These are phyloP conservation scores for Stegostoma tigrinum DNA, from an alignment of 2,113 vertebrate species.

Conservation along the genomic window DNA sequence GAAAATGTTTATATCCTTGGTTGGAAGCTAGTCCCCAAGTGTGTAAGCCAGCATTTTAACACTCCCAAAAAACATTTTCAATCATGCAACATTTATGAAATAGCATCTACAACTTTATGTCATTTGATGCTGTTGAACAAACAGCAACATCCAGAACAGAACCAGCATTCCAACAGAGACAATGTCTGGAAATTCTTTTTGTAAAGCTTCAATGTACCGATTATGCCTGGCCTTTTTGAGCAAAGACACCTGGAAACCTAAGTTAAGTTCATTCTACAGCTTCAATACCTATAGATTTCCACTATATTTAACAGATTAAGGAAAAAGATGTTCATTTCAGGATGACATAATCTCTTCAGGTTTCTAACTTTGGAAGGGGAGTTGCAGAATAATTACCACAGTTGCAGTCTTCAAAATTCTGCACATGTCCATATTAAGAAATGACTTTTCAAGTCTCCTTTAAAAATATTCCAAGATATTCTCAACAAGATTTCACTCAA, in stretches of 20 bases:
- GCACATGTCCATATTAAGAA: background rate
- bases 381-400: background rate
- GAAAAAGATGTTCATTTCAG: background rate
- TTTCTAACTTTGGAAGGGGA: background rate
- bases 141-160: background rate
- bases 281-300: background rate
- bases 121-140: background rate
- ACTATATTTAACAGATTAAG: background rate
- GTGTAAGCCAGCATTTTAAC: slow-evolving; percentile 10
- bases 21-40: background rate
- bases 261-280: background rate
- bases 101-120: background rate
- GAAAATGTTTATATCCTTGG: background rate
- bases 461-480: background rate
- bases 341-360: background rate
- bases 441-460: background rate
- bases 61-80: background rate
- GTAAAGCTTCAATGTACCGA: slow-evolving; percentile 2
- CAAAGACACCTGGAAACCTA: background rate
- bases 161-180: background rate
- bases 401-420: background rate
- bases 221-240: background rate
- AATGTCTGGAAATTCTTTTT: background rate
- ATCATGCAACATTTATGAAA: background rate
- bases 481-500: background rate